Conservation (phyloP, 2,888 invertebrate genomes). For the Nyleta sp. region DNA sequence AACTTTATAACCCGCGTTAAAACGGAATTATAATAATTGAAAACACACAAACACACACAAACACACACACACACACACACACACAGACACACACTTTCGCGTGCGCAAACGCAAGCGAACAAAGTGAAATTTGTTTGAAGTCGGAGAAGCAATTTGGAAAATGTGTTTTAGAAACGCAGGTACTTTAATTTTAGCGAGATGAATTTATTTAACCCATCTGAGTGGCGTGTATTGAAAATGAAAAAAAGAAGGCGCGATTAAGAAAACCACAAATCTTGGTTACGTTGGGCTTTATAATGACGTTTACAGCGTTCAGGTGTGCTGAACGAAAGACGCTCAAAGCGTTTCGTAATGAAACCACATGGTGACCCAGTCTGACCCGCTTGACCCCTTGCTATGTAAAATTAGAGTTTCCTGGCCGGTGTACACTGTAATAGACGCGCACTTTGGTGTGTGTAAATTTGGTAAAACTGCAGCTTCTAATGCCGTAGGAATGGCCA, state of each 20-base stretch:
- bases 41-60: too few relatives aligned
- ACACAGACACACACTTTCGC: too few relatives aligned
- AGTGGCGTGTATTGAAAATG: background rate
- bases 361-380: slow-evolving; percentile 65
- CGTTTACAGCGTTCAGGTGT: slow-evolving; percentile 72
- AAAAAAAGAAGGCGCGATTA: slow-evolving; percentile 62
- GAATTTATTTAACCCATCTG: slow-evolving; percentile 21
- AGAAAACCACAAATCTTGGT: slow-evolving; percentile 72
- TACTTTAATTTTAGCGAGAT: slow-evolving; percentile 11
- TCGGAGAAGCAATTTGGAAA: background rate
- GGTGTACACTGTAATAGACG: slow-evolving; percentile 45
- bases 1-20: too few relatives aligned
- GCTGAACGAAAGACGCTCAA: slow-evolving; percentile 67
- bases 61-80: too few relatives aligned
- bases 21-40: too few relatives aligned
- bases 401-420: slow-evolving; percentile 61
- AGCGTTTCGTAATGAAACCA: slow-evolving; percentile 68
- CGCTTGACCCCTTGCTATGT: slow-evolving; percentile 57
- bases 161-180: background rate
- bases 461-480: slow-evolving; percentile 52
- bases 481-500: slow-evolving; percentile 20
- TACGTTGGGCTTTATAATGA: slow-evolving; percentile 71
- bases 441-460: slow-evolving; percentile 50
- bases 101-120: too few relatives aligned
- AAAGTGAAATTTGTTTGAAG: background rate